Evolutionary conservation across 1,140 invertebrate species (phyloP).

Genomic region (Eubasilissa regina): DNA sequence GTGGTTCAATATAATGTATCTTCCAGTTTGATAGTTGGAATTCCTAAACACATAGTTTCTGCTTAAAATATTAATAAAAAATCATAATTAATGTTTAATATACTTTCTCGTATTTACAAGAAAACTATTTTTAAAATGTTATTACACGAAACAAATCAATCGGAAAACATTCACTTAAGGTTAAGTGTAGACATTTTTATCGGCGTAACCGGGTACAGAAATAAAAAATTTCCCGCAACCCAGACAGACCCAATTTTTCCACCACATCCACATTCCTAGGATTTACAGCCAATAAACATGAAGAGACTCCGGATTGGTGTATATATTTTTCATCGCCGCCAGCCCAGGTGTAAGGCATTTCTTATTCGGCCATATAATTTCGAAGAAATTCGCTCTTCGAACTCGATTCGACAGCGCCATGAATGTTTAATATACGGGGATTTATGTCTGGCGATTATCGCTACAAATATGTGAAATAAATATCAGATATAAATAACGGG

Average conservation of each 20-base stretch:
- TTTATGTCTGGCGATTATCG: constrained; percentile 28
- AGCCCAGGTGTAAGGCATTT: constrained; percentile 48
- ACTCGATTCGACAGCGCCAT: constrained; percentile 28
- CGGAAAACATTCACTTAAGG: background rate
- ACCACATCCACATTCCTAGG: constrained; percentile 28
- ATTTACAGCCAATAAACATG: constrained; percentile 59
- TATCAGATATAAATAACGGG: constrained; percentile 8
- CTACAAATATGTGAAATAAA: constrained; percentile 37
- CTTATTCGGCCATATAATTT: constrained; percentile 34
- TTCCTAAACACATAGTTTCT: too few species aligned
- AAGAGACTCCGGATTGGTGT: constrained; percentile 52
- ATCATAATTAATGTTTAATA: too few species aligned
- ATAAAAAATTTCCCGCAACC: constrained; percentile 8
- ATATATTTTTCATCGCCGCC: constrained; percentile 53
- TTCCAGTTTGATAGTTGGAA: too few species aligned
- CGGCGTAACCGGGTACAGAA: constrained; percentile 6
- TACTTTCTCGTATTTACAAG: too few species aligned
- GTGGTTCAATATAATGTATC: too few species aligned
- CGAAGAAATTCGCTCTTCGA: constrained; percentile 19
- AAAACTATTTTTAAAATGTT: too few species aligned
- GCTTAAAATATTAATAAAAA: too few species aligned
- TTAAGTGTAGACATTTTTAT: constrained; percentile 19
- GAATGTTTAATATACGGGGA: constrained; percentile 26
- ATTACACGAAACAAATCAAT: background rate
- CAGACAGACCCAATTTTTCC: background rate